phyloP scores from a whole-genome alignment of 1,140 invertebrate genomes.

The Drosophila novamexicana region DNA sequence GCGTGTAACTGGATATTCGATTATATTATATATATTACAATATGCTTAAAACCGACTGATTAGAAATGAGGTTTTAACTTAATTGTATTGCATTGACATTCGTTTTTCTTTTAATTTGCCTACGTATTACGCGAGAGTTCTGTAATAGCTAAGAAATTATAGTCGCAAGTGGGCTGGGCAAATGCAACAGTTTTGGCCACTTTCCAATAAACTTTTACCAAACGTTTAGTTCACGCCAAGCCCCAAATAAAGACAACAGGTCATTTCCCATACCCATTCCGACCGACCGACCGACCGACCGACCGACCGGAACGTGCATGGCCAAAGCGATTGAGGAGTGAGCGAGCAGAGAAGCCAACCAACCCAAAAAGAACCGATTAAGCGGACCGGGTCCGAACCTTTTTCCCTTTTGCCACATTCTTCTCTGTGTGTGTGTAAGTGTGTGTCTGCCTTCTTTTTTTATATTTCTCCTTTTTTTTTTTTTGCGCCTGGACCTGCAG shows the following conservation, averaged over 20 bases:
- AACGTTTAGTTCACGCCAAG: constrained; percentile 42
- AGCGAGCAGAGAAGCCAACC: constrained; percentile 24
- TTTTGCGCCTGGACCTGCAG: constrained; percentile 43
- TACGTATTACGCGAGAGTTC: neutral
- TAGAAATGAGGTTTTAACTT: too few species aligned
- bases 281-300: neutral
- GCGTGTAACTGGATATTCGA: too few species aligned
- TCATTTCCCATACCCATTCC: constrained; percentile 36
- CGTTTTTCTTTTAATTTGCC: neutral
- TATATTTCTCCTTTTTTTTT: neutral
- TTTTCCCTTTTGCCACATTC: constrained; percentile 64
- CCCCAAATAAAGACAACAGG: constrained; percentile 49
- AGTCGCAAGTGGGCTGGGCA: constrained; percentile 14
- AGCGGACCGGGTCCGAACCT: constrained; percentile 41
- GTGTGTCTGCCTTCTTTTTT: constrained; percentile 45
- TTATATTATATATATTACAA: too few species aligned
- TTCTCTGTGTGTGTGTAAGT: constrained; percentile 42
- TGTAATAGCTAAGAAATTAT: constrained; percentile 31
- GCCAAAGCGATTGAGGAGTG: constrained; percentile 37
- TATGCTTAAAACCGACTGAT: too few species aligned
- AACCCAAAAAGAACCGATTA: constrained; percentile 46
- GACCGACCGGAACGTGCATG: constrained; percentile 38
- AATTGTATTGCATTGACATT: too few species aligned
- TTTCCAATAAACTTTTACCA: constrained; percentile 43
- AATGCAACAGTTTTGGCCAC: constrained; percentile 30